Evolutionary conservation across 2,888 invertebrate genomes (phyloP).

Genomic region (Meteorus cinctellus): DNA sequence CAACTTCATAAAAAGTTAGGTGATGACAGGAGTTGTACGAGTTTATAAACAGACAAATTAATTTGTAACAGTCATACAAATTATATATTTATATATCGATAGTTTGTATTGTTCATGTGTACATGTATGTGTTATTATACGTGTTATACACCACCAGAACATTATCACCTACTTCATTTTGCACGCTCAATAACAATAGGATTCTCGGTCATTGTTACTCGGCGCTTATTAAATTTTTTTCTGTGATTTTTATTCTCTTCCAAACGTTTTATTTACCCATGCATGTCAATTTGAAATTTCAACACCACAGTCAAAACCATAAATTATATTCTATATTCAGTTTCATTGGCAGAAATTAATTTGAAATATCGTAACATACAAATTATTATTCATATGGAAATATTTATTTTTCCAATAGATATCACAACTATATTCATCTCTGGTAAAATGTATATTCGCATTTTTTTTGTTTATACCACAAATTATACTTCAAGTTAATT

Average conservation of each 20-base stretch:
- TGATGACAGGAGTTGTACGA: constrained; percentile 36
- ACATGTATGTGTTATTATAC: constrained; percentile 52
- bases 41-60: constrained; percentile 61
- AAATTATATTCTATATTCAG: neutral
- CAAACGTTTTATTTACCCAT: neutral
- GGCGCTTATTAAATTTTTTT: neutral
- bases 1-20: neutral
- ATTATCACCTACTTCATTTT: constrained; percentile 50
- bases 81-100: constrained; percentile 51
- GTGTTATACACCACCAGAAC: constrained; percentile 36
- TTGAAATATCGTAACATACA: too few species aligned
- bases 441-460: too few species aligned
- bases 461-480: neutral
- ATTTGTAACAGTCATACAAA: constrained; percentile 63
- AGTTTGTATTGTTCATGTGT: constrained; percentile 30
- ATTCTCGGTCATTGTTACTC: constrained; percentile 46
- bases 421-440: too few species aligned
- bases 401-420: too few species aligned
- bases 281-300: neutral
- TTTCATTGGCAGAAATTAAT: too few species aligned
- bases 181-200: constrained; percentile 58
- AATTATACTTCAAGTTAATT: constrained; percentile 36
- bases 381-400: too few species aligned
- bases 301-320: constrained; percentile 31
- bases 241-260: neutral